Percentiles rank a stretch among this genome's conserved stretches.
phyloP scores from a whole-genome alignment of 1,140 invertebrate genomes.

The Hycleus phaleratus region DNA sequence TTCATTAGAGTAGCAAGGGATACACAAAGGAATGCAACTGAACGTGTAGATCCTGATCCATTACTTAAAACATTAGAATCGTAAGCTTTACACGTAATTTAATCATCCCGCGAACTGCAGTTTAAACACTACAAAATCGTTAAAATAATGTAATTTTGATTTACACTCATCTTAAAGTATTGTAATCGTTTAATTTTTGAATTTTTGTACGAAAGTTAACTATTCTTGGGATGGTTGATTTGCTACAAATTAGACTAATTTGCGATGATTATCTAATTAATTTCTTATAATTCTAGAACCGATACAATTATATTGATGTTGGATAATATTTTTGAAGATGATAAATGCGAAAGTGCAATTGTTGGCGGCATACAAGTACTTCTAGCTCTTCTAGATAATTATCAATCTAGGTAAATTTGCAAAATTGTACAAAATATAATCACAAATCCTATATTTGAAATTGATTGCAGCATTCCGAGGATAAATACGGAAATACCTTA shows the following conservation, averaged over 20 bases:
- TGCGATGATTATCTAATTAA: background rate
- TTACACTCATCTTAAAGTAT: too few species aligned
- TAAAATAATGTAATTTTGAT: too few species aligned
- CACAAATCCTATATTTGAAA: too few species aligned
- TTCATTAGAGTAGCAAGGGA: conserved; percentile 65
- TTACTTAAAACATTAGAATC: conserved; percentile 63
- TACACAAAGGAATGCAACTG: conserved; percentile 50
- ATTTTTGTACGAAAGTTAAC: too few species aligned
- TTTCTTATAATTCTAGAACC: conserved; percentile 44
- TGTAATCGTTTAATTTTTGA: too few species aligned
- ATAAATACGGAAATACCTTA: conserved; percentile 26
- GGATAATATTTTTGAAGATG: conserved; percentile 60
- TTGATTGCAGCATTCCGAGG: conserved; percentile 25
- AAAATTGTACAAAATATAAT: background rate
- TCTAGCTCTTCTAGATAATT: conserved; percentile 58
- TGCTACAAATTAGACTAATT: too few species aligned
- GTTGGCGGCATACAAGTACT: conserved; percentile 73
- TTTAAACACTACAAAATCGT: background rate
- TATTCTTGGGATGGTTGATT: too few species aligned
- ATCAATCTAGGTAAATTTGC: conserved; percentile 34
- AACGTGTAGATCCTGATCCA: conserved; percentile 55
- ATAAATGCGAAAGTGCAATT: conserved; percentile 65
- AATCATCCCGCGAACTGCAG: background rate
- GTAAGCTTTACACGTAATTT: conserved; percentile 44
- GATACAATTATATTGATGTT: conserved; percentile 59